phyloP scores from a whole-genome alignment of 1,140 invertebrate species.

The Matsumurasca onukii region DNA sequence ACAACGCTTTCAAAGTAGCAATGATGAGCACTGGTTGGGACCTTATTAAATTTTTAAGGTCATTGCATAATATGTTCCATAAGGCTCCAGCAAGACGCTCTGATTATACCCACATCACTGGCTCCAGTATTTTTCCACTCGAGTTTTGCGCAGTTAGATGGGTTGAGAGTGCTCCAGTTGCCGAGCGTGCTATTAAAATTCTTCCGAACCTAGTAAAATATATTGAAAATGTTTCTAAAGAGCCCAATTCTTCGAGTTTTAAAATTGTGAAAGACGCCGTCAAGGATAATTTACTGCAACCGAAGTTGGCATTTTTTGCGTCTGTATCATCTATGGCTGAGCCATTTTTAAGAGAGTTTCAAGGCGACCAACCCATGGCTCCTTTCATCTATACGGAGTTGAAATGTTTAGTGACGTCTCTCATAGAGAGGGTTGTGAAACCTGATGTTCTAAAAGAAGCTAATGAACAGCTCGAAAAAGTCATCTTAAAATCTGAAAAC shows the following conservation, averaged over 20 bases:
- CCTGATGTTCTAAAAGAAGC: no score
- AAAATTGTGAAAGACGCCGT: no score
- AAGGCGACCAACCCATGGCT: no score
- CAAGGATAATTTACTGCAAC: no score
- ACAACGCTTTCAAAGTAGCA: conserved; percentile 17
- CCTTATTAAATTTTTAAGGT: background rate
- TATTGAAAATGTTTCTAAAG: conserved; percentile 6
- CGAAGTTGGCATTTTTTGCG: no score
- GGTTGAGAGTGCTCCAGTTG: conserved; percentile 22
- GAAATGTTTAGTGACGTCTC: no score
- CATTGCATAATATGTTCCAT: conserved; percentile 4
- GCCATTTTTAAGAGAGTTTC: no score
- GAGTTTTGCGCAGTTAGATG: conserved; percentile 31
- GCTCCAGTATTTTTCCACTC: conserved; percentile 25
- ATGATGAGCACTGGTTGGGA: conserved; percentile 20
- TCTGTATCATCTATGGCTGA: no score
- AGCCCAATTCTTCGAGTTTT: background rate
- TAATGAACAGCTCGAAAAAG: no score
- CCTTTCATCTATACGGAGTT: no score
- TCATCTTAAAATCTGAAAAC: no score
- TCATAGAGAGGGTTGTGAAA: no score
- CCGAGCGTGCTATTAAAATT: conserved; percentile 22
- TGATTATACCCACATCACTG: conserved; percentile 11
- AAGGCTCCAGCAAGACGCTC: conserved; percentile 2
- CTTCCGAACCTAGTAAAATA: conserved; percentile 6